Evolutionary conservation across 2,888 invertebrate species (phyloP).

Genomic region (Elegia similella): DNA sequence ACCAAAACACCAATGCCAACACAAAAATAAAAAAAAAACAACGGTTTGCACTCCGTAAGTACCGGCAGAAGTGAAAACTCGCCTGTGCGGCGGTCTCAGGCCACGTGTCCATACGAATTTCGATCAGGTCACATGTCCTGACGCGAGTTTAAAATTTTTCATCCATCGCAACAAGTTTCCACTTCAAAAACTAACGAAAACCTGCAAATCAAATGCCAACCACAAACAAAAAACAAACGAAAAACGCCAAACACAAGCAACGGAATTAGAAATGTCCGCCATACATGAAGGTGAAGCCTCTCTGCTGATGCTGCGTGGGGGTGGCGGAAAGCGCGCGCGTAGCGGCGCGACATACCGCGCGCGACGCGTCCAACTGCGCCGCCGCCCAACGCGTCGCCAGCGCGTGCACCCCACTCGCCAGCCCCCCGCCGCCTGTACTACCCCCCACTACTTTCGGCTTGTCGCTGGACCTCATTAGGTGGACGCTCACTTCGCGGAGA

Average conservation of each 20-base stretch:
- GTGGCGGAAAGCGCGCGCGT: slow-evolving; percentile 86
- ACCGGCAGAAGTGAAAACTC: too few species aligned
- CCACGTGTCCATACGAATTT: too few species aligned
- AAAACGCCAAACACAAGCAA: slow-evolving; percentile 23
- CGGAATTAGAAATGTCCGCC: slow-evolving; percentile 19
- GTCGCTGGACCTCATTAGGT: slow-evolving; percentile 84
- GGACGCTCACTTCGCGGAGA: slow-evolving; percentile 91
- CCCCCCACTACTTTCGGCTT: slow-evolving; percentile 78
- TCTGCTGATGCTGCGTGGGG: slow-evolving; percentile 85
- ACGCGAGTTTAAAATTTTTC: too few species aligned
- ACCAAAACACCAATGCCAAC: slow-evolving; percentile 21
- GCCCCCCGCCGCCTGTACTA: slow-evolving; percentile 67
- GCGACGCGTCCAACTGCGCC: slow-evolving; percentile 90
- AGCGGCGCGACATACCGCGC: slow-evolving; percentile 88
- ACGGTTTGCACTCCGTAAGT: too few species aligned
- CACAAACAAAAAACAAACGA: slow-evolving; percentile 21
- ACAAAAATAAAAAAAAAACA: too few species aligned
- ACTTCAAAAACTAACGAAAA: slow-evolving; percentile 21
- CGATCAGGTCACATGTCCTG: too few species aligned
- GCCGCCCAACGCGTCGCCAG: slow-evolving; percentile 91
- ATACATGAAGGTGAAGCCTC: slow-evolving; percentile 91
- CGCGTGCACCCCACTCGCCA: slow-evolving; percentile 84
- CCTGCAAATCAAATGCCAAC: slow-evolving; percentile 20
- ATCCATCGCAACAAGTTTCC: too few species aligned
- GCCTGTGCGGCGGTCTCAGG: too few species aligned